Conservation (phyloP, 1,140 invertebrate species). For the Drosophila parabipectinata region DNA sequence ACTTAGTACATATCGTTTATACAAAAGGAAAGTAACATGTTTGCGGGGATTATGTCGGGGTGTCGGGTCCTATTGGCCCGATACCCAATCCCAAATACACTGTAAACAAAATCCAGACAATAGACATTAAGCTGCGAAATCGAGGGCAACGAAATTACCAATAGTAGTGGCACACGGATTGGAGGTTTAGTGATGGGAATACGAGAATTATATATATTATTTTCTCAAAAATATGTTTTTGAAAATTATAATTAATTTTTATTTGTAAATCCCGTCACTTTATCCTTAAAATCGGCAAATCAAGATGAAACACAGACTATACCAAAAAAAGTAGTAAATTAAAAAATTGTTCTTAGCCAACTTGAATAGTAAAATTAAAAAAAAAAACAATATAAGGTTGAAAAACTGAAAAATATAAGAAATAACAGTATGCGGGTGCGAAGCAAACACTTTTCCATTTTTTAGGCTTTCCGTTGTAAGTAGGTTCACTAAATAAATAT, state of each 20-base stretch:
- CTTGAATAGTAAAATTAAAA: constrained; percentile 21
- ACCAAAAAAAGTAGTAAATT: constrained; percentile 22
- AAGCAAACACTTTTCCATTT: constrained; percentile 25
- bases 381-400: not conserved
- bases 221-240: not conserved
- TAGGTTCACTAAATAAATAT: constrained; percentile 5
- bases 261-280: constrained; percentile 11
- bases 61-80: constrained; percentile 14
- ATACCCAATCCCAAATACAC: not conserved
- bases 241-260: not conserved
- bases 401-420: constrained; percentile 1
- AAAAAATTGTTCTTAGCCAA: constrained; percentile 41
- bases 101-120: constrained; percentile 30
- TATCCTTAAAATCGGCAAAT: not conserved
- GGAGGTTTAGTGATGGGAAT: constrained; percentile 22
- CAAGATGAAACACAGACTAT: constrained; percentile 8
- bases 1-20: constrained; percentile 76
- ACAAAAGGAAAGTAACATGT: constrained; percentile 35
- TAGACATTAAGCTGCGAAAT: constrained; percentile 46
- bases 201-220: not conserved
- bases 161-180: constrained; percentile 22
- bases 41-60: constrained; percentile 2
- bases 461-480: constrained; percentile 11
- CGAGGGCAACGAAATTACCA: constrained; percentile 19
- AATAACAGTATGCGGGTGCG: constrained; percentile 7